These are phyloP conservation scores for Lepidocyrtoides sp. DNA, from an alignment of 2,888 invertebrate species.

Conservation along the genomic window DNA sequence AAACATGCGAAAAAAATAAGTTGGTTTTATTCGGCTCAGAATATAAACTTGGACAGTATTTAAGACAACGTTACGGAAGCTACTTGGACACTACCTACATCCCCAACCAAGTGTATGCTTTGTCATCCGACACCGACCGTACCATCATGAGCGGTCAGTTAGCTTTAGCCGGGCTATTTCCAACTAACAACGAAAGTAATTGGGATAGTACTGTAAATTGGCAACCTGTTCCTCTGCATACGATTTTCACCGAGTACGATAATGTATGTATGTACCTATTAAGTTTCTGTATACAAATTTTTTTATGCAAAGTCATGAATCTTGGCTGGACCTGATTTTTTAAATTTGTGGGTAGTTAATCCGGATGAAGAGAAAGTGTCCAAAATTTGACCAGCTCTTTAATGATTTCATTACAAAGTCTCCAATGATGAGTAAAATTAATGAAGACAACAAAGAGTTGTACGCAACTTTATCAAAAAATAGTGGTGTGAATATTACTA, in stretches of 20 bases:
- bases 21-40: too few relatives aligned
- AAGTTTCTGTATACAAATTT: too few relatives aligned
- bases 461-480: conserved; percentile 90
- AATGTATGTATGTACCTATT: conserved; percentile 76
- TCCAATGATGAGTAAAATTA: conserved; percentile 88
- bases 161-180: conserved; percentile 93
- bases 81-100: conserved; percentile 86
- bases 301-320: too few relatives aligned
- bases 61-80: conserved; percentile 91
- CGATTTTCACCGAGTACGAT: conserved; percentile 80
- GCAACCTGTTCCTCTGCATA: conserved; percentile 86
- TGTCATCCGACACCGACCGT: conserved; percentile 93
- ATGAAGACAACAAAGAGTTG: conserved; percentile 89
- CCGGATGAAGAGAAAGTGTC: conserved; percentile 90
- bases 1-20: too few relatives aligned
- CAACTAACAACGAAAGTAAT: conserved; percentile 88
- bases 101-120: conserved; percentile 87
- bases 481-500: conserved; percentile 89
- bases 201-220: conserved; percentile 88
- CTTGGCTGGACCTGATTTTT: conserved; percentile 82
- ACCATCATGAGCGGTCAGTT: conserved; percentile 95
- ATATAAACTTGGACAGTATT: conserved; percentile 91
- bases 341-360: conserved; percentile 86
- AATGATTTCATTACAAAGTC: conserved; percentile 88
- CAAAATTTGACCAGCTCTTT: conserved; percentile 89